Conservation (phyloP, 2,888 invertebrate species). For the Onthophagus sagittarius region DNA sequence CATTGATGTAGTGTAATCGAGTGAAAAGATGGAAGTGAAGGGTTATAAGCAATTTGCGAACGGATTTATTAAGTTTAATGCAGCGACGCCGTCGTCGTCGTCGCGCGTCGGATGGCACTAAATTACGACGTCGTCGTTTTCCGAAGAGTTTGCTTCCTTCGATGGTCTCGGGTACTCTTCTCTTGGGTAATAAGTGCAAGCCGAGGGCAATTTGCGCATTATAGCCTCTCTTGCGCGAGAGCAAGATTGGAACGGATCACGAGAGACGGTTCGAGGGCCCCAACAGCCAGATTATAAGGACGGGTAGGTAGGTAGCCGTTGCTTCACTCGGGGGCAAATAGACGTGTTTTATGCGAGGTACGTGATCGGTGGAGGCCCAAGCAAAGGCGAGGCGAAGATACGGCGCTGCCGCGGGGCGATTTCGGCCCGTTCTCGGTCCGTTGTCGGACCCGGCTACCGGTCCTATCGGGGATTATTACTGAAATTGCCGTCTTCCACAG, state of each 20-base stretch:
- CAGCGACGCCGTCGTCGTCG: slow-evolving; percentile 18
- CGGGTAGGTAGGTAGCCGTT: background rate
- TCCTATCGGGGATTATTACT: background rate
- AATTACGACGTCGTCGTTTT: slow-evolving; percentile 19
- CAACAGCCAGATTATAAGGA: background rate
- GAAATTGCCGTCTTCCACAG: background rate
- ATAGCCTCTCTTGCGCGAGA: slow-evolving; percentile 8
- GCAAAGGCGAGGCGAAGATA: background rate
- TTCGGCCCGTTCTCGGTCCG: background rate
- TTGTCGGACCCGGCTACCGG: background rate
- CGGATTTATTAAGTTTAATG: slow-evolving; percentile 23
- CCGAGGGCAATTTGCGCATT: slow-evolving; percentile 23
- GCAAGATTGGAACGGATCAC: slow-evolving; percentile 6
- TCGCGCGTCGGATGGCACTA: slow-evolving; percentile 18
- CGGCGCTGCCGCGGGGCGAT: background rate
- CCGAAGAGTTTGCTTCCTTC: background rate
- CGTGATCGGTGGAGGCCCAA: background rate
- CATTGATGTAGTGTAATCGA: slow-evolving; percentile 1
- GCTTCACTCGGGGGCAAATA: background rate
- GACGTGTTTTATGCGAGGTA: slow-evolving; percentile 2
- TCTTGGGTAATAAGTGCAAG: slow-evolving; percentile 1
- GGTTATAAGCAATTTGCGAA: slow-evolving; percentile 17
- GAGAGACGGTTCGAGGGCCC: slow-evolving; percentile 3
- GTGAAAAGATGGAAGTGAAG: background rate
- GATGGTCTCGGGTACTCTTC: background rate